Percentiles rank a stretch among this genome's conserved stretches.
Evolutionary conservation across 2,797 vertebrate species (phyloP).

Genomic region (Phylloscopus collybita): DNA sequence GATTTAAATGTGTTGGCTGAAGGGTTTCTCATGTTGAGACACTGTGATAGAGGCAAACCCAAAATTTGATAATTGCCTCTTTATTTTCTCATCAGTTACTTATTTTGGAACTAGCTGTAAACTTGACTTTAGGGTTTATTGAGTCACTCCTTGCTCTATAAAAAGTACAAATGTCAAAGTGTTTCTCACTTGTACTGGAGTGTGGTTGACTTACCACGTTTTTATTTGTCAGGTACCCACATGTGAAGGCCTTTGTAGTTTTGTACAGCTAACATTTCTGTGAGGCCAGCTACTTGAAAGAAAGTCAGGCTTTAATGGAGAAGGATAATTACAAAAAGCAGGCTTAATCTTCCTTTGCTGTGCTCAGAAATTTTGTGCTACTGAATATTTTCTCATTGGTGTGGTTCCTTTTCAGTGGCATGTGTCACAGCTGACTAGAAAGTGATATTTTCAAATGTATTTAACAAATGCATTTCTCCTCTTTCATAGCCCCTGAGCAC

Average conservation of each 20-base stretch:
- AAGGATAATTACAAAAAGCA: not conserved
- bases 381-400: not conserved
- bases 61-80: not conserved
- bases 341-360: not conserved
- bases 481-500: not conserved
- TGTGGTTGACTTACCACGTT: not conserved
- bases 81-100: not conserved
- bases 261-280: not conserved
- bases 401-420: not conserved
- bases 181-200: not conserved
- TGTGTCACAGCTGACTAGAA: not conserved
- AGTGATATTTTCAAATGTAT: not conserved
- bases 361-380: not conserved
- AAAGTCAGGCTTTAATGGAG: not conserved
- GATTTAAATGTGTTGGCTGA: not conserved
- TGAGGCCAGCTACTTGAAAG: not conserved
- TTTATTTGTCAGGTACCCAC: slow-evolving; percentile 11
- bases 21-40: not conserved
- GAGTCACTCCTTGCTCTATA: slow-evolving; percentile 12
- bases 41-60: not conserved
- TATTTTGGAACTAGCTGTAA: not conserved
- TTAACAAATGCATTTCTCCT: not conserved
- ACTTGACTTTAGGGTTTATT: not conserved
- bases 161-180: not conserved
- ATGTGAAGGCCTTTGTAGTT: not conserved